These are phyloP conservation scores for Deilephila porcellus DNA, from an alignment of 2,888 invertebrate genomes.

Conservation along the genomic window DNA sequence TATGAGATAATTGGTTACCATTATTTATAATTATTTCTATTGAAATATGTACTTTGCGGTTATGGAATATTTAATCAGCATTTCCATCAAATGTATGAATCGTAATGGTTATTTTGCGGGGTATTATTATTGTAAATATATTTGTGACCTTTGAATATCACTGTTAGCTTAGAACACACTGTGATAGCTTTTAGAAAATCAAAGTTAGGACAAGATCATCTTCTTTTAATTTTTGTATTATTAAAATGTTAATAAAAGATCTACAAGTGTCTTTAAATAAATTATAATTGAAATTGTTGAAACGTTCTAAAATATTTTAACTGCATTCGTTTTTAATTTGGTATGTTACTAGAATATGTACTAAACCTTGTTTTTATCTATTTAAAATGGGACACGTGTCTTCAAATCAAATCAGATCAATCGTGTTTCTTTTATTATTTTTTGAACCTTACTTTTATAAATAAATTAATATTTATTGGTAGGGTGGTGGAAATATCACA, in stretches of 20 bases:
- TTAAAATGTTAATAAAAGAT: background rate
- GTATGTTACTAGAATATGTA: too few relatives aligned
- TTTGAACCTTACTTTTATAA: too few relatives aligned
- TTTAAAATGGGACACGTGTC: too few relatives aligned
- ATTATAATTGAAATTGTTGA: background rate
- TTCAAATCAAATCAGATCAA: too few relatives aligned
- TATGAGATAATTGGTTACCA: constrained; percentile 16
- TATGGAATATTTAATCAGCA: background rate
- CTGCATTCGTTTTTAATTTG: too few relatives aligned
- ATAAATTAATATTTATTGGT: too few relatives aligned
- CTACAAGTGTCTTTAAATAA: background rate
- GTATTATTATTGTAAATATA: constrained; percentile 33
- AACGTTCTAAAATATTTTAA: background rate
- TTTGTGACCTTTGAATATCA: constrained; percentile 25
- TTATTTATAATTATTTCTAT: constrained; percentile 10
- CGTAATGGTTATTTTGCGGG: constrained; percentile 4
- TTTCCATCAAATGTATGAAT: background rate
- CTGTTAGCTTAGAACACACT: constrained; percentile 68
- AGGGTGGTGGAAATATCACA: too few relatives aligned
- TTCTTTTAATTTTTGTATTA: background rate
- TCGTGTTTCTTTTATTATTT: too few relatives aligned
- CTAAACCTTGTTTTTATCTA: too few relatives aligned
- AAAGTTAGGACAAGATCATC: background rate
- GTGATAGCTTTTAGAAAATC: constrained; percentile 57
- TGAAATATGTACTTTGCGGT: background rate